These are phyloP conservation scores for Dorcus parallelipipedus DNA, from an alignment of 2,888 invertebrate genomes.

Conservation along the genomic window DNA sequence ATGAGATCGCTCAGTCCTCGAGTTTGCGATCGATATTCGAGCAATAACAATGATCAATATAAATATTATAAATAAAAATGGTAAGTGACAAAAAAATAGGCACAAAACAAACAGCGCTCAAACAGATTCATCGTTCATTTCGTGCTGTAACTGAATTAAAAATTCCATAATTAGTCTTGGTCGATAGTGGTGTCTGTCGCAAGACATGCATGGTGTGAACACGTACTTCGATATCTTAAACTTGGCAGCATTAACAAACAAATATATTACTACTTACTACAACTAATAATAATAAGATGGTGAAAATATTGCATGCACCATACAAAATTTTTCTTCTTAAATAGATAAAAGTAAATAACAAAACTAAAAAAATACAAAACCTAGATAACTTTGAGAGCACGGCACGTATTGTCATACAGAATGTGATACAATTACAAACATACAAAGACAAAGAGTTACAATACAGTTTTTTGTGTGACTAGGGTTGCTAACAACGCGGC, in stretches of 20 bases:
- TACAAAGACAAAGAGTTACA: constrained; percentile 30
- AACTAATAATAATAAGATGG: constrained; percentile 44
- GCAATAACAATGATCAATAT: constrained; percentile 21
- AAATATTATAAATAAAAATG: constrained; percentile 18
- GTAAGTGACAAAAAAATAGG: neutral
- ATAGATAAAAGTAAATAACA: constrained; percentile 38
- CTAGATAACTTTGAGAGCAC: constrained; percentile 34
- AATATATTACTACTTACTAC: constrained; percentile 45
- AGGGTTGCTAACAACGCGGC: constrained; percentile 52
- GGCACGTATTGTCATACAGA: constrained; percentile 42
- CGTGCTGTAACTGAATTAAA: constrained; percentile 21
- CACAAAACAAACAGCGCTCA: neutral
- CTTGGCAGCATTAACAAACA: constrained; percentile 52
- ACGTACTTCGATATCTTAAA: constrained; percentile 44
- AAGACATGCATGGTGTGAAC: constrained; percentile 22
- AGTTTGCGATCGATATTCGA: constrained; percentile 21
- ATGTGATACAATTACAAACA: constrained; percentile 34
- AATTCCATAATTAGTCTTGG: constrained; percentile 22
- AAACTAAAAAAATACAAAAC: constrained; percentile 41
- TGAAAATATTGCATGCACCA: constrained; percentile 50
- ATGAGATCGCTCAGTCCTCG: constrained; percentile 47
- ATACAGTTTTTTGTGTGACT: constrained; percentile 45
- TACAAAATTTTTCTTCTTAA: constrained; percentile 31
- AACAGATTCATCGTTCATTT: constrained; percentile 3
- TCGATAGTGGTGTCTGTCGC: constrained; percentile 20